phyloP scores from a whole-genome alignment of 2,888 invertebrate genomes.

The Amiota communis region DNA sequence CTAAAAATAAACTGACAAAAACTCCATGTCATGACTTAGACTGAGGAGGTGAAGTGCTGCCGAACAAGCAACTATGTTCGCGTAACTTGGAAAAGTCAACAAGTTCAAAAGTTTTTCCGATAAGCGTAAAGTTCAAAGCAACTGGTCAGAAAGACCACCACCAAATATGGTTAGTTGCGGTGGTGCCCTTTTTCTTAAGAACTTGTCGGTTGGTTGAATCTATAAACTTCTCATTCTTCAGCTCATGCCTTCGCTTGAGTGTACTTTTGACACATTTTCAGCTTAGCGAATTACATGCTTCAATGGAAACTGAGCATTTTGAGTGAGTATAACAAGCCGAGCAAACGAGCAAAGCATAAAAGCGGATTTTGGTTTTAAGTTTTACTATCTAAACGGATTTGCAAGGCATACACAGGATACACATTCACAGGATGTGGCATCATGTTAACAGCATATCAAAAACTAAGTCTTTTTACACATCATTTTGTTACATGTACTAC shows the following conservation, averaged over 20 bases:
- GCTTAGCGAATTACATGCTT: slow-evolving; percentile 19
- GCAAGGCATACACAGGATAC: not conserved
- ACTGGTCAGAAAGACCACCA: not conserved
- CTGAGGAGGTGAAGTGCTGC: slow-evolving; percentile 2
- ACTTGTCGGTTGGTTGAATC: not conserved
- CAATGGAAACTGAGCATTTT: not conserved
- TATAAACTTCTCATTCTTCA: not conserved
- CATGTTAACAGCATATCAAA: slow-evolving; percentile 10
- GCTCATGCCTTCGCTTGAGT: slow-evolving; percentile 14
- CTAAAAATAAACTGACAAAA: not conserved
- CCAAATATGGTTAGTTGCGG: not conserved
- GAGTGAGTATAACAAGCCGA: not conserved
- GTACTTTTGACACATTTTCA: slow-evolving; percentile 23
- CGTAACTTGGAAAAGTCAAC: slow-evolving; percentile 6
- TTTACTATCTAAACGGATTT: slow-evolving; percentile 15
- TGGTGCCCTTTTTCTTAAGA: not conserved
- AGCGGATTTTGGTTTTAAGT: slow-evolving; percentile 28
- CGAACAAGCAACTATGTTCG: not conserved
- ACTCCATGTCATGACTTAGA: too few species aligned
- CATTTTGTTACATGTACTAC: not conserved
- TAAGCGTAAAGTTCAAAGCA: slow-evolving; percentile 1
- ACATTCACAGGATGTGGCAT: not conserved
- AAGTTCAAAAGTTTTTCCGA: slow-evolving; percentile 12
- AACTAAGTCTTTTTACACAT: not conserved
- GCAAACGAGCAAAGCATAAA: not conserved